Evolutionary conservation across 1,140 invertebrate species (phyloP).

Genomic region (Cyclargus thomasi): DNA sequence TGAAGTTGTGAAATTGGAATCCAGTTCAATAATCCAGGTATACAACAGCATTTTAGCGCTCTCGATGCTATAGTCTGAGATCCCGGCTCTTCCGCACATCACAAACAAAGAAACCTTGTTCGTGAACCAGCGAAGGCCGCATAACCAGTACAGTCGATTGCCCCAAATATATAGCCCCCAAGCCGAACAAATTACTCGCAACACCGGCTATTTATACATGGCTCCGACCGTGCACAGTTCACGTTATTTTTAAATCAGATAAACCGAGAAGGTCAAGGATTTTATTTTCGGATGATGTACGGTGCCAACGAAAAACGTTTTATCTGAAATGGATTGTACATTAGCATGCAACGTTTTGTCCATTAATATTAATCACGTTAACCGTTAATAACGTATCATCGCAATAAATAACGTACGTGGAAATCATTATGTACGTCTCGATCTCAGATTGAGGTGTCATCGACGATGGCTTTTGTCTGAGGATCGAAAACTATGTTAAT

Average conservation of each 20-base stretch:
- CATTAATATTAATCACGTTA: slow-evolving; percentile 14
- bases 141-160: slow-evolving; percentile 42
- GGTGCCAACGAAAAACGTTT: slow-evolving; percentile 50
- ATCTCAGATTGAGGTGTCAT: slow-evolving; percentile 1
- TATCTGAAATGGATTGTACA: slow-evolving; percentile 32
- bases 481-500: slow-evolving; percentile 4
- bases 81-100: slow-evolving; percentile 1
- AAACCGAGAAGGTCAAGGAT: slow-evolving; percentile 68
- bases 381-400: neutral
- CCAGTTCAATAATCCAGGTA: no score
- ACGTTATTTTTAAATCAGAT: slow-evolving; percentile 65
- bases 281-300: slow-evolving; percentile 62
- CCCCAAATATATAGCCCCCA: neutral
- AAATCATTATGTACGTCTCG: neutral
- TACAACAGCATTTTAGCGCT: neutral
- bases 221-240: slow-evolving; percentile 41
- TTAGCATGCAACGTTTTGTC: slow-evolving; percentile 23
- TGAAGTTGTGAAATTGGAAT: no score
- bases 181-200: neutral
- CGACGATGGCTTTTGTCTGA: neutral
- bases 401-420: slow-evolving; percentile 8
- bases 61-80: neutral
- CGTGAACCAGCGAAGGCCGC: slow-evolving; percentile 62
- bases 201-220: slow-evolving; percentile 15
- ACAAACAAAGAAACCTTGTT: slow-evolving; percentile 60